Evolutionary conservation across 1,140 invertebrate genomes (phyloP), one percentile per base, ranked within the genome.

Genomic region (Drosophila miranda): DNA sequence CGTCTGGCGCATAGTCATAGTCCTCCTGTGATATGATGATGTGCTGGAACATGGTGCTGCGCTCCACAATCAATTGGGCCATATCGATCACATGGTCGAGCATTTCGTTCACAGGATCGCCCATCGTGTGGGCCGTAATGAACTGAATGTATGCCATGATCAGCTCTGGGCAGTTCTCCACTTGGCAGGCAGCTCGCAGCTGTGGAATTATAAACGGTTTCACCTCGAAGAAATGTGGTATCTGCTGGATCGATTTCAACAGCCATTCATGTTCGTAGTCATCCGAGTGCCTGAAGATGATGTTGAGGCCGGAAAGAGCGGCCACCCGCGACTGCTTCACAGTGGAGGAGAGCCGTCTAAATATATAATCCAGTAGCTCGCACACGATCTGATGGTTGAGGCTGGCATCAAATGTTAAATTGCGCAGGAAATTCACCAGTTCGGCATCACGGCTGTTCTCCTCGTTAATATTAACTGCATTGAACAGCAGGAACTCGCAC

Each of bases 351-450:
- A 99, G 92, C 46, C 97, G 92, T 63, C 96, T 92, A 64, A 98
- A 93, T 89, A 99, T 97, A 91, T 99, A 99, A 82, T 97, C 96
- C n/a, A 99, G 91, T 13, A 98, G 96, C 89, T 98, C 97, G 64
- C 94, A 94, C 43, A 95, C 92, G 13, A 92, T 93, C 56, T 93
- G 92, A 46, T 93, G 93, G 72, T 93, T 93, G 49, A 94, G 93
- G 60, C 92, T 92, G 0, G 93, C 91, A 67, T 94, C 93, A 4
- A 92, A 94, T 44, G 95, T 92, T 6, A 95, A 92, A 72, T 93
- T 92, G 53, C 95, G 91, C 44, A 99, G 92, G 90, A 98, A 96
- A 9, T 92, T 92, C 21, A 98, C 91, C 38, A 99, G 91, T 90
- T 98, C 95, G 4, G 95, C 93, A 78, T 91, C 90, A 1, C 90